Conservation (phyloP, 2,113 vertebrate genomes). For the Sturnira hondurensis region DNA sequence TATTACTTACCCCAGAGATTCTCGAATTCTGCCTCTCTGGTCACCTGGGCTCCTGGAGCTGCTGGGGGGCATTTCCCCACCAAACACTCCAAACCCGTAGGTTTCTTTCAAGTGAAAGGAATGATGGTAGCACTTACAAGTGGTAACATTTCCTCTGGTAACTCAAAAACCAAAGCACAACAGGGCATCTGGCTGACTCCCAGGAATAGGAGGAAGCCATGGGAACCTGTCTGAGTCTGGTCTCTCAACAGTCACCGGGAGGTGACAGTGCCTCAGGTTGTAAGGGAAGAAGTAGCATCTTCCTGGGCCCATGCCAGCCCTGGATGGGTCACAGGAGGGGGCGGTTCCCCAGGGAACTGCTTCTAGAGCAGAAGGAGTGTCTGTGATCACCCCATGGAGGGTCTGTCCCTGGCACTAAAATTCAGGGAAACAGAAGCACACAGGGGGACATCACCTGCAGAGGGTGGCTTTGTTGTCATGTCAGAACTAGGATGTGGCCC, state of each 20-base stretch:
- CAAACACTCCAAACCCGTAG: neutral
- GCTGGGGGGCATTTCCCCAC: neutral
- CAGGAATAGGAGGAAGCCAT: too few relatives aligned
- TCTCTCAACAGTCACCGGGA: too few relatives aligned
- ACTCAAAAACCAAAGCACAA: neutral
- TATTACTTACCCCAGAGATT: neutral
- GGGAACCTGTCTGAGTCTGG: too few relatives aligned
- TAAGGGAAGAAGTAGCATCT: too few relatives aligned
- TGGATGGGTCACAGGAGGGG: too few relatives aligned
- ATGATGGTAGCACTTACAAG: neutral
- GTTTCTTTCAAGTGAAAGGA: neutral
- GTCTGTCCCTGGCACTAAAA: neutral
- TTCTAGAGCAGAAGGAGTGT: neutral
- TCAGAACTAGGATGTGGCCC: neutral
- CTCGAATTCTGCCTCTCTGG: neutral
- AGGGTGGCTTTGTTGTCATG: neutral
- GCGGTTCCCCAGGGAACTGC: neutral
- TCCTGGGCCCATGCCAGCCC: too few relatives aligned
- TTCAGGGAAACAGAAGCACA: neutral
- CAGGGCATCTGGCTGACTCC: neutral
- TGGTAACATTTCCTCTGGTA: neutral
- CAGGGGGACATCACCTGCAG: neutral
- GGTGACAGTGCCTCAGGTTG: too few relatives aligned
- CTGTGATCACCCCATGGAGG: neutral
- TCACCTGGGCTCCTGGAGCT: neutral